Evolutionary conservation across 2,888 invertebrate genomes (phyloP).

Genomic region (Drosophila pseudotalamancana): DNA sequence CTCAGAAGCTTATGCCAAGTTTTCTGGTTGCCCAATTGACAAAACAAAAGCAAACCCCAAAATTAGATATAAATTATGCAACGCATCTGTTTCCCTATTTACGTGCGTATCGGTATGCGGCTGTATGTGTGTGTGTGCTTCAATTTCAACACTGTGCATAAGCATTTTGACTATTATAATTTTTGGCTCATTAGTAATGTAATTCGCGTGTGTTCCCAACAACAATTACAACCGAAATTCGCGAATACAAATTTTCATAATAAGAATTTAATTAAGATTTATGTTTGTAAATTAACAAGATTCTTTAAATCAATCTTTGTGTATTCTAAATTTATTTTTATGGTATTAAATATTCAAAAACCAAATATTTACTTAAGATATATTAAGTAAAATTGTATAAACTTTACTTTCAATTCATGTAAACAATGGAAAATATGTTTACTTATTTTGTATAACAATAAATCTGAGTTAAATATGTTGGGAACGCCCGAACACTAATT

Average conservation of each 20-base stretch:
- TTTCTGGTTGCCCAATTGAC: constrained; percentile 64
- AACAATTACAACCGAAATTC: not conserved
- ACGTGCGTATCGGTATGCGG: not conserved
- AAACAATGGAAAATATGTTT: too few relatives aligned
- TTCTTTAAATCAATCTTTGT: too few relatives aligned
- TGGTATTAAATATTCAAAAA: too few relatives aligned
- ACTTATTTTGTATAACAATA: not conserved
- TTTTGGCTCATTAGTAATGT: constrained; percentile 18
- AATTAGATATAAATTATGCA: constrained; percentile 71
- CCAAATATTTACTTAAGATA: too few relatives aligned
- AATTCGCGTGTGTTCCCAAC: not conserved
- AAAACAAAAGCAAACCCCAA: constrained; percentile 57
- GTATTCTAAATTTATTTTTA: too few relatives aligned
- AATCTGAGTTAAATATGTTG: not conserved
- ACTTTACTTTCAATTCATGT: too few relatives aligned
- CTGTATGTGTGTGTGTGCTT: constrained; percentile 8
- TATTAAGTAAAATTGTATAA: too few relatives aligned
- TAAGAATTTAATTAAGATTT: too few relatives aligned
- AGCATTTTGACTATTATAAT: constrained; percentile 16
- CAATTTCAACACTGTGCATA: constrained; percentile 9
- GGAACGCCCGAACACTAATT: not conserved
- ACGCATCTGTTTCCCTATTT: constrained; percentile 7
- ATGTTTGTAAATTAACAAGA: too few relatives aligned
- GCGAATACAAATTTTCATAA: not conserved
- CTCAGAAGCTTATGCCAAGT: constrained; percentile 62